Evolutionary conservation across 2,888 invertebrate species (phyloP), one percentile per base, ranked within the genome.

Genomic region (Glaucopsyche alexis): DNA sequence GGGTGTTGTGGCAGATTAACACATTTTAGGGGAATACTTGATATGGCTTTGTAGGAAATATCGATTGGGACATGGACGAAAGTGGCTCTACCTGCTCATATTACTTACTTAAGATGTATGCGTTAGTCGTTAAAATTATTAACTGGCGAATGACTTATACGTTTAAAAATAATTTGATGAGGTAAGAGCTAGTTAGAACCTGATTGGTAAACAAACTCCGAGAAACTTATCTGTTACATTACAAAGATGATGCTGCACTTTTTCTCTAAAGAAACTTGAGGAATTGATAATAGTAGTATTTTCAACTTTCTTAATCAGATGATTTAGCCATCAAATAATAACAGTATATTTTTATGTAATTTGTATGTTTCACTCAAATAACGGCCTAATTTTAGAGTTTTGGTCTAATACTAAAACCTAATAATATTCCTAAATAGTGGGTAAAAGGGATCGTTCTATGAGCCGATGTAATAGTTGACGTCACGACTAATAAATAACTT

Each of bases 1-100:
- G 50, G 74, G 78, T 76, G 76, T 75, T 67, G 74, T 69, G 67
- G 67, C 45, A 19, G 45, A 45, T 42, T 67, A 67, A 67, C 29
- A 45, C 16, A 16, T n/a, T 42, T 45, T 67, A 29, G 69, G 29
- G 6, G 38, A 69, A 49, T 47, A 49, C 29, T n/a, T 49, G 29
- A 69, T 69, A 38, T 69, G 69, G 47, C 69, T 69, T 69, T 47
- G 47, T 49, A 3, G 49, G 49, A 49, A 45, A 45, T 42, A 47
- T 47, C 67, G 45, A 19, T 47, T 42, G 11, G 49, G 47, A 69
- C 19, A 29, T 67, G 45, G 19, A 45, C 45, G 8, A 67, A 16
- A 45, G 67, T 66, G 11, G 29, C 60, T 60, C 13, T 60, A 38
- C 60, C 29, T 29, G 29, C 55, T 55, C 19, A 19, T 55, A 55